Evolutionary conservation across 2,888 invertebrate species (phyloP), one percentile per base, ranked within the genome.

Genomic region (Tromatobia lineatoria): DNA sequence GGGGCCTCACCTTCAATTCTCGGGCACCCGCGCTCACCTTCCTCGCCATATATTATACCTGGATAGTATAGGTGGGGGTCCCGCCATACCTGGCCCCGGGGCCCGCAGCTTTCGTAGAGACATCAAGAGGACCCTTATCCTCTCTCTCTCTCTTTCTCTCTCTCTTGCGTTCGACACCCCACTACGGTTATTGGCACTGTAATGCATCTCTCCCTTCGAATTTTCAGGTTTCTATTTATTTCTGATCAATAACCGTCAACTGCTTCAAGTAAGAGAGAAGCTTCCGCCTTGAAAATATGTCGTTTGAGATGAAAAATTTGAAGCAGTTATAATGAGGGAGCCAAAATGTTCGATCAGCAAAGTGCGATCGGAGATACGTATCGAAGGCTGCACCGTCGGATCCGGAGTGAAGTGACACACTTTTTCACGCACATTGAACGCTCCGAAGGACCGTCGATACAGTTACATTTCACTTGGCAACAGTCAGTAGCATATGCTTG

Each of bases 41-140:
- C 74, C 64, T 67, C 75, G 75, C 81, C 87, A 80, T 86, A 87
- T 89, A 73, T 11, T 45, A 70, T 59, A 91, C 87, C 88, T 89
- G 89, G 82, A 70, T 83, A 87, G 84, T 38, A 38, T 38, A 38
- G 38, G 82, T 82, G 83, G 42, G 79, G 75, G 73, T 75, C 10
- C n/a, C n/a, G 67, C 45, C 85, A 75, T 87, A 88, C 88, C 86
- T 86, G 86, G 67, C 61, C 45, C 38, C 77, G 73, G 59, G 75
- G 57, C 73, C 80, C 50, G 66, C 66, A 71, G 73, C 57, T 81
- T 57, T 86, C 82, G 74, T 82, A 59, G n/a, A 64, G 38, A 52
- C 81, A 29, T 29, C 54, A 15, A 54, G 61, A 61, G 61, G 69
- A 52, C 78, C 80, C 42, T 76, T 64, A 67, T 61, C 47, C 64